phyloP scores from a whole-genome alignment of 2,113 vertebrate genomes.

The Scalopus aquaticus region DNA sequence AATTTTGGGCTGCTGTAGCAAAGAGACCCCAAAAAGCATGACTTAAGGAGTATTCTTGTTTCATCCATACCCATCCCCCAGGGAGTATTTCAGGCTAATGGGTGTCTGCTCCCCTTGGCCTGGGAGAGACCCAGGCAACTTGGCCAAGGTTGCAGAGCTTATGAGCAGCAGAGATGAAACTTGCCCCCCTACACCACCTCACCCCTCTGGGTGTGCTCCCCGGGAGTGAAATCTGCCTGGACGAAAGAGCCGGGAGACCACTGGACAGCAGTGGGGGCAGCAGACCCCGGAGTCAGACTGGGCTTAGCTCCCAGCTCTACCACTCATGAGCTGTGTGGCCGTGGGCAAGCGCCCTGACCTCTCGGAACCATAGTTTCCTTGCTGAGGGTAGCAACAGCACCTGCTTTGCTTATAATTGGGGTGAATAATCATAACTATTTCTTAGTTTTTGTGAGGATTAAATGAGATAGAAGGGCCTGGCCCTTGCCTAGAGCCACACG shows the following conservation, averaged over 20 bases:
- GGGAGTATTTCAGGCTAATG: not conserved
- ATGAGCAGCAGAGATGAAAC: not conserved
- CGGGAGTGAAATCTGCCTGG: not conserved
- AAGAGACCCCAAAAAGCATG: too few species aligned
- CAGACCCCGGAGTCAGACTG: not conserved
- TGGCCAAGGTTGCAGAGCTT: not conserved
- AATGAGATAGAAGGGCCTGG: not conserved
- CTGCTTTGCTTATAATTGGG: not conserved
- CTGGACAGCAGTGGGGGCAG: not conserved
- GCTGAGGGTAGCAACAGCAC: not conserved
- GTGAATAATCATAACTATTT: not conserved
- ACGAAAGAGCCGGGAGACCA: not conserved
- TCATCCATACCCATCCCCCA: not conserved
- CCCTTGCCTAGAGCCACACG: not conserved
- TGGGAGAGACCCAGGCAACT: not conserved
- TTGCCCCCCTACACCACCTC: rapidly evolving
- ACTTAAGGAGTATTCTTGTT: not conserved
- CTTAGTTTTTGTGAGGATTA: not conserved
- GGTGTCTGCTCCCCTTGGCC: not conserved
- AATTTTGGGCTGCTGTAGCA: not conserved
- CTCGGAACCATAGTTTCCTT: not conserved
- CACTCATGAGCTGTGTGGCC: not conserved
- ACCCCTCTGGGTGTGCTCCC: too few species aligned
- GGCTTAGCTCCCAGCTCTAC: not conserved
- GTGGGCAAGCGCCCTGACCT: not conserved